These are phyloP conservation scores for Climacteris rufus DNA, from an alignment of 2,113 vertebrate species.

Conservation along the genomic window DNA sequence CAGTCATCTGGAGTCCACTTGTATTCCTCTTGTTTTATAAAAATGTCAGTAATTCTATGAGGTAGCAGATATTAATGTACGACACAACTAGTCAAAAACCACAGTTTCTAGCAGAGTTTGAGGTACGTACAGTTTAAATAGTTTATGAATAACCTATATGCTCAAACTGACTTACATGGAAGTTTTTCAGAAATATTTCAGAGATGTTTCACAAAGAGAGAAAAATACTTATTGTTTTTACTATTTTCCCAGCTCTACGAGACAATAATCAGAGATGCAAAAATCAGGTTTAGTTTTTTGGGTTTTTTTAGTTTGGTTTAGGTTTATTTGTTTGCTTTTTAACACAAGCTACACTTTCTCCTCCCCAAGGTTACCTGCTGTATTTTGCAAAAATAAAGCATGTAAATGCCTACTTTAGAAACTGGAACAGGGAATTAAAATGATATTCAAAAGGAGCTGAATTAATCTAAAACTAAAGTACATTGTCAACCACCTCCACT, in stretches of 20 bases:
- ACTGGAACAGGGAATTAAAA: slow-evolving; percentile 71
- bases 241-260: not conserved
- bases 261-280: not conserved
- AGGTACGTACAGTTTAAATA: not conserved
- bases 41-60: not conserved
- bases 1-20: not conserved
- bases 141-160: not conserved
- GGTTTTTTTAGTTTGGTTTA: not conserved
- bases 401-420: slow-evolving; percentile 62
- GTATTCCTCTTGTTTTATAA: not conserved
- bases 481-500: slow-evolving; percentile 77
- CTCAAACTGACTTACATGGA: not conserved
- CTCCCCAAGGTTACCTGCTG: not conserved
- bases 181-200: not conserved
- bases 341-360: not conserved
- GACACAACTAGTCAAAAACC: not conserved
- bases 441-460: slow-evolving; percentile 75
- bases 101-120: not conserved
- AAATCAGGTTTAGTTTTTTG: not conserved
- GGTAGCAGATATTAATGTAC: not conserved
- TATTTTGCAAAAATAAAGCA: slow-evolving; percentile 61
- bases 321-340: not conserved
- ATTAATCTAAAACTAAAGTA: slow-evolving; percentile 76
- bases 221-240: not conserved
- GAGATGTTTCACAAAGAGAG: not conserved